These are phyloP conservation scores for Entomyzon cyanotis DNA, from an alignment of 2,113 vertebrate species.

Conservation along the genomic window DNA sequence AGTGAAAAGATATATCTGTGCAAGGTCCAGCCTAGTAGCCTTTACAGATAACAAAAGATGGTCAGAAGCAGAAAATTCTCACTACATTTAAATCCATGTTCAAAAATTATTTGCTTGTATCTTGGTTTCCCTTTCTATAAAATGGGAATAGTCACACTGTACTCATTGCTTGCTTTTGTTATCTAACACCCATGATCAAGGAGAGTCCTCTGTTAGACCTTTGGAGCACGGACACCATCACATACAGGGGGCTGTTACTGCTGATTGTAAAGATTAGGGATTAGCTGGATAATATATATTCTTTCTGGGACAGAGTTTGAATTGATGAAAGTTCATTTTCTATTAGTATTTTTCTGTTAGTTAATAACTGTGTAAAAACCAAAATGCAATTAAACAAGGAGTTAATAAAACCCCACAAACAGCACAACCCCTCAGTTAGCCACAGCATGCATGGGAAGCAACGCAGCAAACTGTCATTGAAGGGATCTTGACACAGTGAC, in stretches of 20 bases:
- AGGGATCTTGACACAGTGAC: fast-evolving
- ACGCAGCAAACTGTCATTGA: background rate
- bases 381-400: background rate
- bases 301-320: background rate
- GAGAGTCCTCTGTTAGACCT: background rate
- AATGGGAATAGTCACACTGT: background rate
- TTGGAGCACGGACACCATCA: background rate
- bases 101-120: background rate
- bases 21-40: background rate
- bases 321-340: background rate
- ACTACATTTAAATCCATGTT: background rate
- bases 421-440: background rate
- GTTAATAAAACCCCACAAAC: background rate
- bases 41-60: background rate
- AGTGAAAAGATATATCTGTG: background rate
- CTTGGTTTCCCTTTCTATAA: background rate
- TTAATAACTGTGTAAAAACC: background rate
- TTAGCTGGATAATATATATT: background rate
- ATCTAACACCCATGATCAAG: background rate
- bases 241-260: background rate
- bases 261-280: background rate
- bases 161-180: fast-evolving
- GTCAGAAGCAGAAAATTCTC: background rate
- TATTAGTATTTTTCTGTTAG: background rate
- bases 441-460: background rate